phyloP scores from a whole-genome alignment of 1,140 invertebrate genomes.

The Tachypleus tridentatus region DNA sequence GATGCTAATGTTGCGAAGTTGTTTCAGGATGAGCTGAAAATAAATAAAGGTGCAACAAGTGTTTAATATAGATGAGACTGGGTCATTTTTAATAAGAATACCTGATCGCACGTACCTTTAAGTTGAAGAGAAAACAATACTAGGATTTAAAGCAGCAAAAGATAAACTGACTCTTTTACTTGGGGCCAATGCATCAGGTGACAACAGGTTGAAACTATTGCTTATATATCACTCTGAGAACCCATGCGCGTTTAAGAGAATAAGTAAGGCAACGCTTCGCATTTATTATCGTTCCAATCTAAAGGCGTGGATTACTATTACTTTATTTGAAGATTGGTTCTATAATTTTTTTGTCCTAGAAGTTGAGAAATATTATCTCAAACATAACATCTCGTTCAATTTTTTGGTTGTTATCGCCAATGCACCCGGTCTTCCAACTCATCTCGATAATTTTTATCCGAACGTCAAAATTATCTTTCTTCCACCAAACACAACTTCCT shows the following conservation, averaged over 20 bases:
- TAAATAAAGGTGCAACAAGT: conserved; percentile 3
- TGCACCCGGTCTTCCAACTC: background rate
- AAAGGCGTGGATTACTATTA: background rate
- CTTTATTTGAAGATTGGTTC: conserved; percentile 1
- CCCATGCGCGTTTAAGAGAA: conserved; percentile 30
- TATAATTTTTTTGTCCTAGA: background rate
- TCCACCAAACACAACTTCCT: conserved; percentile 35
- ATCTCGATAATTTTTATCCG: conserved; percentile 4
- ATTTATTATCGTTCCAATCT: conserved; percentile 21
- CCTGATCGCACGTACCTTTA: conserved; percentile 20
- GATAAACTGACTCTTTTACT: conserved; percentile 11
- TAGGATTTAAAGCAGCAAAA: conserved; percentile 9
- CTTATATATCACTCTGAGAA: conserved; percentile 15
- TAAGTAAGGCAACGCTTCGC: background rate
- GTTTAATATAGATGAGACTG: conserved; percentile 17
- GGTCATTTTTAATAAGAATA: conserved; percentile 23
- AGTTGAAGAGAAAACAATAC: conserved; percentile 12
- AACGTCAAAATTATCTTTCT: conserved; percentile 35
- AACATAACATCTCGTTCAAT: background rate
- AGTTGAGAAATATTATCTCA: background rate
- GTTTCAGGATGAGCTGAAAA: no score
- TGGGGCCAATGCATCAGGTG: conserved; percentile 10
- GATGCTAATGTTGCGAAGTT: no score
- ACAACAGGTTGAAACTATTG: conserved; percentile 11
- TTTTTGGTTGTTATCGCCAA: background rate